phyloP scores from a whole-genome alignment of 2,888 invertebrate genomes.

The Petrolisthes cinctipes region DNA sequence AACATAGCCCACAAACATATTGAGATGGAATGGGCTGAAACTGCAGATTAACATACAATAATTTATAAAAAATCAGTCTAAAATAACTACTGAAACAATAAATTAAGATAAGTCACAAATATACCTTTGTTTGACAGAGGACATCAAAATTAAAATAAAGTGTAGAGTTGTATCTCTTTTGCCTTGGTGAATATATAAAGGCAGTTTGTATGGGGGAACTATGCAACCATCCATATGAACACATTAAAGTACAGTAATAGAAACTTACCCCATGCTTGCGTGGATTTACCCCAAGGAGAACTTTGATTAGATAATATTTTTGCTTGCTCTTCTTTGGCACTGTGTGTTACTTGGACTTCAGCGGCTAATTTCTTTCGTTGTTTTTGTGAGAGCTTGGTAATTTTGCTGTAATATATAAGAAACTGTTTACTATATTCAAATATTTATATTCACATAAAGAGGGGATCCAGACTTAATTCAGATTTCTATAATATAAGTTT shows the following conservation, averaged over 20 bases:
- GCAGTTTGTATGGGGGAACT: not conserved
- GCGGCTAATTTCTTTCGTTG: slow-evolving; percentile 35
- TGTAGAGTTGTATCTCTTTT: not conserved
- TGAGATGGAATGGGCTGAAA: too few relatives aligned
- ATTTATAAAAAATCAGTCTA: too few relatives aligned
- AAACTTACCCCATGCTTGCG: not conserved
- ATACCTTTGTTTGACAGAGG: not conserved
- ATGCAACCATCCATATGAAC: not conserved
- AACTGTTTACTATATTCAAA: not conserved
- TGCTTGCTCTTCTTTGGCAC: not conserved
- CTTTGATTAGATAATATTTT: not conserved
- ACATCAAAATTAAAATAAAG: not conserved
- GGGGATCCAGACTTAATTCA: not conserved
- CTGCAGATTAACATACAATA: too few relatives aligned
- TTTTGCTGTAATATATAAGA: slow-evolving; percentile 29
- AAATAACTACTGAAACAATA: too few relatives aligned
- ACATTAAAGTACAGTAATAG: not conserved
- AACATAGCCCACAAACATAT: too few relatives aligned
- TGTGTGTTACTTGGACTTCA: slow-evolving; percentile 14
- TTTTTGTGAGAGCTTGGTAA: slow-evolving; percentile 45
- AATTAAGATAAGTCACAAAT: not conserved
- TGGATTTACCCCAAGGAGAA: slow-evolving; percentile 38
- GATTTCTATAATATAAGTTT: too few relatives aligned
- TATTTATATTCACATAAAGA: not conserved
- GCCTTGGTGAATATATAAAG: not conserved